Evolutionary conservation across 2,888 invertebrate species (phyloP).

Genomic region (Chymomyza caudatula): DNA sequence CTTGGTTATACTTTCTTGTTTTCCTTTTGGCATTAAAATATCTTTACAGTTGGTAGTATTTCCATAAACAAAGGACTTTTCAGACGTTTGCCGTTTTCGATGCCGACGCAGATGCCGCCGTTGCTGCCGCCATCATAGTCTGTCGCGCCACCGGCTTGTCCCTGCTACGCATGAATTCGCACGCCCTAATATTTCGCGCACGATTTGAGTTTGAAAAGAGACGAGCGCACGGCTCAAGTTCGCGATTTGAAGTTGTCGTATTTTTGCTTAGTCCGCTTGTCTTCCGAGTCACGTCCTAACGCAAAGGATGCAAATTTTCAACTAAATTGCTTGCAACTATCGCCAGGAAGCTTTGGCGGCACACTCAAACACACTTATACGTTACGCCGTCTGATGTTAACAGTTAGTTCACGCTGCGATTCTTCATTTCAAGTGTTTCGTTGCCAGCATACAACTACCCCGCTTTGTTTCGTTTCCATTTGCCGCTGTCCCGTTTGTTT

Average conservation of each 20-base stretch:
- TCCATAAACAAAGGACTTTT: conserved; percentile 30
- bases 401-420: too few species aligned
- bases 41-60: conserved; percentile 19
- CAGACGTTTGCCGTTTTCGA: conserved; percentile 1
- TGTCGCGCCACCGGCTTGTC: conserved; percentile 8
- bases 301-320: conserved; percentile 64
- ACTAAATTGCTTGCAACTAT: conserved; percentile 50
- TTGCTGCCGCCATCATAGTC: not conserved
- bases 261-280: not conserved
- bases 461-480: conserved; percentile 3
- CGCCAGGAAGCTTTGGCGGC: conserved; percentile 34
- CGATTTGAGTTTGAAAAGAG: conserved; percentile 19
- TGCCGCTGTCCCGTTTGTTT: not conserved
- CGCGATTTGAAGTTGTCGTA: conserved; percentile 1
- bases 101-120: conserved; percentile 1
- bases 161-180: conserved; percentile 1
- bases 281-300: conserved; percentile 54
- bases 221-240: conserved; percentile 13
- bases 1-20: conserved; percentile 23
- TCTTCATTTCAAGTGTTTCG: conserved; percentile 25
- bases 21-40: conserved; percentile 27
- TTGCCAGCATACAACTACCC: conserved; percentile 17
- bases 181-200: conserved; percentile 14
- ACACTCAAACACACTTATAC: not conserved
- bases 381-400: too few species aligned